These are phyloP conservation scores for human (Homo sapiens) DNA, from an alignment of 2,113 vertebrate species.

Conservation along the genomic window GRCh38 chr3:173703001-173703500, in stretches of 20 bases:
- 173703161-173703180: conserved; percentile 49
- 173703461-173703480: background rate
- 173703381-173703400: background rate
- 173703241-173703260: conserved; percentile 34
- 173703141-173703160: conserved; percentile 66
- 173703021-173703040: conserved; percentile 10
- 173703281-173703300: conserved; percentile 27
- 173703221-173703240: conserved; percentile 34
- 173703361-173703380: background rate
- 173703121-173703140: conserved; percentile 48
- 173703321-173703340: background rate
- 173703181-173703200: conserved; percentile 37
- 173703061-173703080: conserved; percentile 2
- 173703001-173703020: background rate
- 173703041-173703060: conserved; percentile 5
- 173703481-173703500: background rate
- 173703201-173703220: conserved; percentile 33
- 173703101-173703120: conserved; percentile 41
- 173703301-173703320: background rate
- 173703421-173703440: background rate
- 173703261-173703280: background rate
- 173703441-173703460: background rate
- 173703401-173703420: background rate
- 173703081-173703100: background rate
- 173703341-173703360: background rate